Base-by-base conservation (phyloP, 2,888 invertebrate genomes). In the Capitulum mitella region DNA sequence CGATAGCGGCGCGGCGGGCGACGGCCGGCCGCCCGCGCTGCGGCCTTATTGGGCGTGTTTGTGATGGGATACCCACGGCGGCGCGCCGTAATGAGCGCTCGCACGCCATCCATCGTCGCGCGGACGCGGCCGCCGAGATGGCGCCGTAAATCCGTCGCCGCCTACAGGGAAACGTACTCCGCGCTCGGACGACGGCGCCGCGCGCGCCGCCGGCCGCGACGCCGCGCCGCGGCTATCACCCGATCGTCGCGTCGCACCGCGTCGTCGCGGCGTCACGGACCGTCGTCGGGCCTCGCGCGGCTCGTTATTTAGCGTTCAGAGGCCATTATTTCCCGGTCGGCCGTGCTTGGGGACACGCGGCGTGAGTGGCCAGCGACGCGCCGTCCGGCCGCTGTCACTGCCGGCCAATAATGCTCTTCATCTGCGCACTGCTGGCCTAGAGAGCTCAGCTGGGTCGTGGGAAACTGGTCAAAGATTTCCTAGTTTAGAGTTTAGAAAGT, bases 1-100 rank as follows among this genome's bases (percentile, higher is more conserved):
- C 40, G 70, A 22, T 37, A 22, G 70, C 70, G 70, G 70, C 64
- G 34, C 64, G 64, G 64, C 19, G n/a, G 70, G 26, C 40, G 70
- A 22, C 19, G 26, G 70, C 70, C 37, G 70, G 34, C 19, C 64
- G 64, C 34, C 19, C 6, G 5, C 37, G 26, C 16, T 22, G 37
- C 70, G 8, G 51, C 22, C 19, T 51, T 51, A 43, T 51, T 6
- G 51, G 34, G 16, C 64, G 64, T 34, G 32, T n/a, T 14, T 32
- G 34, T 34, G 34, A 34, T n/a, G 34, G 5, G 16, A 2, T n/a
- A 26, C 34, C 64, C 16, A 32, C 10, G 19, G 5, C 16, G 2
- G 32, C 64, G 34, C 8, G 22, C 70, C 3, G 37, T 58, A 58
- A 26, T 37, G 37, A 19, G 22, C 8, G 1, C 26, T 70, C 37